These are phyloP conservation scores for Ricordea florida DNA, from an alignment of 92 coral and sea anemone genomes.

Conservation along the genomic window DNA sequence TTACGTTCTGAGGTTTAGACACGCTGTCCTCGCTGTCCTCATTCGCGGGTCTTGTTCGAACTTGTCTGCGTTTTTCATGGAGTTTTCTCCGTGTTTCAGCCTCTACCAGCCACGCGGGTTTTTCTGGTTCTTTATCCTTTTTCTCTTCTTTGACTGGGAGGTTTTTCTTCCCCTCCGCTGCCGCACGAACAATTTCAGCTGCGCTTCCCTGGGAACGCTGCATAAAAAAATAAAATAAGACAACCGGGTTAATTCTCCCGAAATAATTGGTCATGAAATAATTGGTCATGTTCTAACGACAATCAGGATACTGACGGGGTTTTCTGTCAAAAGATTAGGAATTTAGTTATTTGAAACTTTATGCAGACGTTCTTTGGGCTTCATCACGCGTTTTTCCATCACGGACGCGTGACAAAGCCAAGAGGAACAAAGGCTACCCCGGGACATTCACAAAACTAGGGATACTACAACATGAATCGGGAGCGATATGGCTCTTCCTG, in stretches of 20 bases:
- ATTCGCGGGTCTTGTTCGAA: conserved; percentile 44
- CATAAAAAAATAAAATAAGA: background rate
- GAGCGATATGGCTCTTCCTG: too few species aligned
- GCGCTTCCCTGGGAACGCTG: conserved; percentile 42
- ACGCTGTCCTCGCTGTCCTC: background rate
- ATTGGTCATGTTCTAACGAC: too few species aligned
- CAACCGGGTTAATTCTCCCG: background rate
- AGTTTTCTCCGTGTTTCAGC: conserved; percentile 88
- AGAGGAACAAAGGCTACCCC: too few species aligned
- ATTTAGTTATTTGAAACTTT: too few species aligned
- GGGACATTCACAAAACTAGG: too few species aligned
- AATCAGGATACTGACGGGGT: too few species aligned
- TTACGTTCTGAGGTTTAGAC: background rate
- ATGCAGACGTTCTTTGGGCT: too few species aligned
- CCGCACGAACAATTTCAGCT: conserved; percentile 84
- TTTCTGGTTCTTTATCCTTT: conserved; percentile 76
- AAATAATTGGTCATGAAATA: too few species aligned
- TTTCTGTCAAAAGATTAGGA: too few species aligned
- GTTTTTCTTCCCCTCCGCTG: conserved; percentile 80
- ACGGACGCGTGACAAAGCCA: too few species aligned
- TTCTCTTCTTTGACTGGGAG: conserved; percentile 83
- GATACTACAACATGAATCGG: too few species aligned
- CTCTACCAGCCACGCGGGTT: conserved; percentile 95
- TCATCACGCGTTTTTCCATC: too few species aligned
- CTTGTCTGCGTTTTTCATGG: conserved; percentile 73